phyloP scores from a whole-genome alignment of 2,113 vertebrate species.

The Hemichromis elongatus region DNA sequence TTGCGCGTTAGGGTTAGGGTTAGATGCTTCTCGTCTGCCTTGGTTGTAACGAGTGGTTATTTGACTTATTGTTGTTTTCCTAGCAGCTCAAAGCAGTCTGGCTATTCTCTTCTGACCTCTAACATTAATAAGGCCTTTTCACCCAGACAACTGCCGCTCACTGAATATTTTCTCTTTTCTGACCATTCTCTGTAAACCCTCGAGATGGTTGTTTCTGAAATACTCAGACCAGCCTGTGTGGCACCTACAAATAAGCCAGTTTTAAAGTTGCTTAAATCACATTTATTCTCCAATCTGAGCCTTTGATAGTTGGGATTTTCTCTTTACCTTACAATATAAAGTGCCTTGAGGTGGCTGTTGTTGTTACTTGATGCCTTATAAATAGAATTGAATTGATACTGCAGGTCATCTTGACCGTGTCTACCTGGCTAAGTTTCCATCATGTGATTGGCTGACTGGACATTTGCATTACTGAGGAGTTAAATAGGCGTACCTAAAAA shows the following conservation, averaged over 20 bases:
- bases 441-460: neutral
- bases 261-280: neutral
- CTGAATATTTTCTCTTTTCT: neutral
- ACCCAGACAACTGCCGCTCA: neutral
- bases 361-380: neutral
- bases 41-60: neutral
- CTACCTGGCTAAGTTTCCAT: neutral
- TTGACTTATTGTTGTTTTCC: neutral
- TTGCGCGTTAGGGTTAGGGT: neutral
- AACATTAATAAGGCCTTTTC: neutral
- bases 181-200: neutral
- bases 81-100: neutral
- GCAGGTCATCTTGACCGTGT: neutral
- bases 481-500: neutral
- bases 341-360: neutral
- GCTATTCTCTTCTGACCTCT: neutral
- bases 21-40: neutral
- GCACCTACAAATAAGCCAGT: neutral
- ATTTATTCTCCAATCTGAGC: neutral
- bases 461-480: neutral
- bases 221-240: neutral
- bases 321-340: neutral
- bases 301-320: neutral
- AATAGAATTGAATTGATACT: neutral
- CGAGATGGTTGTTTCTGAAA: neutral